These are phyloP conservation scores for Girardia tigrina DNA, from an alignment of 2,888 invertebrate genomes.

Conservation along the genomic window DNA sequence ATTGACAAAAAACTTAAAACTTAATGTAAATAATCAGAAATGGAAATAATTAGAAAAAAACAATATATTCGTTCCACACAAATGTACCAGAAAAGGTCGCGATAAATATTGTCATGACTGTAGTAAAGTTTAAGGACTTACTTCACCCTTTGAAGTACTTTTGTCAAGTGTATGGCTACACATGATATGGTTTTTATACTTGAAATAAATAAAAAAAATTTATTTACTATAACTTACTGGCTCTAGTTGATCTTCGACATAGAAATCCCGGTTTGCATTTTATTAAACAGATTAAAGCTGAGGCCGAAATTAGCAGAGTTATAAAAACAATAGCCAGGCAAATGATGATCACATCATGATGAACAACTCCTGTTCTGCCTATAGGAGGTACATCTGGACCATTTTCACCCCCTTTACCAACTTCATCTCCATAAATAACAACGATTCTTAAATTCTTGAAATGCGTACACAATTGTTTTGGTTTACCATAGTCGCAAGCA, in stretches of 20 bases:
- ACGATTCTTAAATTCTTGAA: constrained; percentile 25
- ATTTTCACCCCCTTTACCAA: background rate
- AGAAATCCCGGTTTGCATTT: constrained; percentile 25
- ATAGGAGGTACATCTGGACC: background rate
- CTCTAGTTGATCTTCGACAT: background rate
- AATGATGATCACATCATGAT: constrained; percentile 27
- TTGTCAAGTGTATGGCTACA: too few relatives aligned
- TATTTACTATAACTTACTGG: background rate
- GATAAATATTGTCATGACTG: too few relatives aligned
- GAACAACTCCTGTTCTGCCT: constrained; percentile 13
- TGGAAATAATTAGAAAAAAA: background rate
- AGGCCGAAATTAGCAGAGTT: constrained; percentile 25
- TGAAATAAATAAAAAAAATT: background rate
- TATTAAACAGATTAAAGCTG: constrained; percentile 28
- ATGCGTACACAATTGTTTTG: constrained; percentile 26
- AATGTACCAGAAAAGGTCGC: too few relatives aligned
- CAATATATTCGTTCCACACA: too few relatives aligned
- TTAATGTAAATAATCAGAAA: background rate
- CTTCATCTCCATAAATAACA: background rate
- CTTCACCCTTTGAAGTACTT: too few relatives aligned
- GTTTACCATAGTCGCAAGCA: constrained; percentile 30
- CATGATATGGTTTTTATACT: too few relatives aligned
- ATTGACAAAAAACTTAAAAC: too few relatives aligned
- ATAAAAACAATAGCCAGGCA: constrained; percentile 28
- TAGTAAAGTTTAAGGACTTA: too few relatives aligned